Percentiles rank a stretch among this genome's conserved stretches.
Conservation (phyloP, 2,797 vertebrate genomes). For the Argyrosomus regius region DNA sequence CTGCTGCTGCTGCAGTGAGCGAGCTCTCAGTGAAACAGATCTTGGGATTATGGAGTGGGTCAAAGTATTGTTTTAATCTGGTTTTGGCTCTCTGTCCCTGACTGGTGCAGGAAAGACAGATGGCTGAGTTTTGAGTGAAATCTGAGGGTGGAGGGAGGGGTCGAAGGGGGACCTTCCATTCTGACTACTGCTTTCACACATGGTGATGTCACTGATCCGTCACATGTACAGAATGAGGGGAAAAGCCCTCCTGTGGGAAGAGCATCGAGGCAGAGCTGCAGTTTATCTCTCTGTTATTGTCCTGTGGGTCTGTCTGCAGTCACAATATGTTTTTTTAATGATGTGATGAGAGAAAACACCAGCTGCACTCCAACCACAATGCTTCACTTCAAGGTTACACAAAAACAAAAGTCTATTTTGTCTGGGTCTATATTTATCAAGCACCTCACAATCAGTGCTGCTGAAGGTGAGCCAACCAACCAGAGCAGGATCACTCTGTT, state of each 20-base stretch:
- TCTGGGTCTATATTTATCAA: neutral
- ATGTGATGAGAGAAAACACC: neutral
- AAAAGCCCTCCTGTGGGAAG: slow-evolving; percentile 12
- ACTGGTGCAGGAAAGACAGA: slow-evolving; percentile 63
- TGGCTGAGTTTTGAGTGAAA: slow-evolving; percentile 59
- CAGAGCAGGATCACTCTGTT: no score
- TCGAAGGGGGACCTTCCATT: neutral
- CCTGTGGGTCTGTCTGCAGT: neutral
- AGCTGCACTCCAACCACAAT: neutral
- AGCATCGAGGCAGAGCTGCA: neutral
- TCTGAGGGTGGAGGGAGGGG: neutral
- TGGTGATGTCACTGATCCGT: slow-evolving; percentile 15
- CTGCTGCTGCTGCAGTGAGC: slow-evolving; percentile 8
- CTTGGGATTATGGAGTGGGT: slow-evolving; percentile 66
- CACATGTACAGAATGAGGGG: neutral
- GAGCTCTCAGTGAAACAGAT: slow-evolving; percentile 51
- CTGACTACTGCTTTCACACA: slow-evolving; percentile 11
- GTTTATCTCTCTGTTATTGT: neutral
- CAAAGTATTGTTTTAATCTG: slow-evolving; percentile 74
- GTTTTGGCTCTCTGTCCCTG: slow-evolving; percentile 46
- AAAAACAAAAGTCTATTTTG: neutral
- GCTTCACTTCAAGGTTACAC: neutral
- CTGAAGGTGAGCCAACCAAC: no score
- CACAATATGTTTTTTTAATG: neutral
- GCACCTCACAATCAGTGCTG: no score